Base-by-base conservation (phyloP, 2,797 vertebrate species). In the Fistularia tabacaria region DNA sequence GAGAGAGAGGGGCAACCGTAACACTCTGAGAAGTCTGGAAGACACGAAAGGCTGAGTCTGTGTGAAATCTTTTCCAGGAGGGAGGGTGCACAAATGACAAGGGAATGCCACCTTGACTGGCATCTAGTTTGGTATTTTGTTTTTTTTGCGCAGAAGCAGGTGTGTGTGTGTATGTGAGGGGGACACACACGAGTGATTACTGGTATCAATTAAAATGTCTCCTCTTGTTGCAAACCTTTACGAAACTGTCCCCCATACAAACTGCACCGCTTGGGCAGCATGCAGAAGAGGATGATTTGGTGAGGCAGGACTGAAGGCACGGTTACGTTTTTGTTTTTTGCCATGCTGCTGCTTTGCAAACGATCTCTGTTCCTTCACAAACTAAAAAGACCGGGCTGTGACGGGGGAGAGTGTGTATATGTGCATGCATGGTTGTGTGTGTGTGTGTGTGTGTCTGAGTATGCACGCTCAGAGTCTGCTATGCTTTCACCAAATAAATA, bases 241-340 rank as follows among this genome's bases (percentile, higher is more conserved):
- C 5, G 25, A 25, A 25, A 25, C 25, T 5, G 25, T 25, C 25
- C 25, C 25, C 25, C 25, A 1, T 65, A 49, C 38, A 25, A 37
- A 68, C 44, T 14, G n/a, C 46, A 11, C 15, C 14, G 11, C 36
- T 1, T 36, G 43, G 38, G 46, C 42, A 43, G 36, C 47, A 13
- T 14, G 53, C 13, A 6, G 51, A 41, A 51, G 46, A 46, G 12
- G n/a, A 44, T 25, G 25, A 25, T 25, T 25, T 25, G 2, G 25
- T 25, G 10, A 55, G 59, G 14, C 59, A 68, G 68, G 53, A 51
- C 51, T 51, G 59, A 88, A 88, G 86, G 84, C 84, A 88, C 86
- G 69, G 56, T 61, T 56, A 60, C 64, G 49, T 25, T 44, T 59
- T 57, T 57, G 3, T 25, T 25, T 25, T 25, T 25, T 25, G 25